Conservation (phyloP, 2,797 vertebrate species). For the Manis crassicaudata region DNA sequence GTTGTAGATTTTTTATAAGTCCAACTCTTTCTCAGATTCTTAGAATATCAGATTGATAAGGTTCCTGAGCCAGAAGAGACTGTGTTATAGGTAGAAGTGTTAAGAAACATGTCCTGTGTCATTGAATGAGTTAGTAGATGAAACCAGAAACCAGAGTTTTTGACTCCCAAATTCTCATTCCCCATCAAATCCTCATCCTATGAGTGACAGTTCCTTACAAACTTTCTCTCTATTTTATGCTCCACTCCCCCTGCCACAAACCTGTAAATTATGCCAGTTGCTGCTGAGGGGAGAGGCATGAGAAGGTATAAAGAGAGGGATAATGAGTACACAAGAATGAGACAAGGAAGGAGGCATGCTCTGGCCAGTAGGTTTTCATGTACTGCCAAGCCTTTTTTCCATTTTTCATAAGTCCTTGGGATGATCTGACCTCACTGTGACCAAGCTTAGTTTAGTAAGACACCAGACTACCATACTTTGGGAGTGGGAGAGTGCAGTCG, state of each 20-base stretch:
- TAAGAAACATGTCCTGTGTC: background rate
- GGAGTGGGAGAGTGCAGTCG: background rate
- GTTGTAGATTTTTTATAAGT: background rate
- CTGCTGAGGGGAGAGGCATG: background rate
- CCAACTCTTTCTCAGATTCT: background rate
- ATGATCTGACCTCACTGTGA: background rate
- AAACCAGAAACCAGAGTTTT: background rate
- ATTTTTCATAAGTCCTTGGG: background rate
- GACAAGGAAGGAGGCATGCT: background rate
- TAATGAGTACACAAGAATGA: background rate
- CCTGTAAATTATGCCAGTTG: background rate
- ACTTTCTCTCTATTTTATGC: background rate
- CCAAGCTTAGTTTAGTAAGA: background rate
- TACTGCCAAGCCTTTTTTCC: background rate
- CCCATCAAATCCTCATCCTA: background rate
- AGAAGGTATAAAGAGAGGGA: background rate
- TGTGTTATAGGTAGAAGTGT: background rate
- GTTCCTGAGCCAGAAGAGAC: background rate
- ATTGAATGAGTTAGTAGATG: background rate
- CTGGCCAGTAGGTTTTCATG: background rate
- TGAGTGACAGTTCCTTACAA: background rate
- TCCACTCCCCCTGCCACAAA: background rate
- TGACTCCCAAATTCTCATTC: background rate
- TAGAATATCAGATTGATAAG: background rate
- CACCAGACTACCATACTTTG: background rate